Percentiles rank a stretch among this genome's conserved stretches.
phyloP scores from a whole-genome alignment of 64 coral and sea anemone genomes.

The Cladopsammia gracilis region DNA sequence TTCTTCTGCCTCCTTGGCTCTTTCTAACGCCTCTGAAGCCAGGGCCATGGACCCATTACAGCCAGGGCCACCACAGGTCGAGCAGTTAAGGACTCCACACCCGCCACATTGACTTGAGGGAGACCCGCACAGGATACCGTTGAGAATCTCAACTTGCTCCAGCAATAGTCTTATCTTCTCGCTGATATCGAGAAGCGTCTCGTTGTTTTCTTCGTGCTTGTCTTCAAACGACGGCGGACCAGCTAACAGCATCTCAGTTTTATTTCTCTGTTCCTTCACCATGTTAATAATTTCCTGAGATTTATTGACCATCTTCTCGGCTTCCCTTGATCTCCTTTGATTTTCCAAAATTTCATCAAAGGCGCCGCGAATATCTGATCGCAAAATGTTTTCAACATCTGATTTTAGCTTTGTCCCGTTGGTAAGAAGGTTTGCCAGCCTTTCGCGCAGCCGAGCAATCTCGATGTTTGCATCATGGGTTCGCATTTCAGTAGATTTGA shows the following conservation, averaged over 20 bases:
- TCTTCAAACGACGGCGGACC: conserved; percentile 63
- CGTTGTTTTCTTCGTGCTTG: conserved; percentile 36
- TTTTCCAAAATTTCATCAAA: conserved; percentile 79
- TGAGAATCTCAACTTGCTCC: conserved; percentile 66
- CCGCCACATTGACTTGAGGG: conserved; percentile 82
- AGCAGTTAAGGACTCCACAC: conserved; percentile 71
- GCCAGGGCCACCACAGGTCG: conserved; percentile 82
- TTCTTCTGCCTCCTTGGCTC: conserved; percentile 75
- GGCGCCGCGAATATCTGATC: conserved; percentile 59
- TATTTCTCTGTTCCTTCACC: conserved; percentile 28
- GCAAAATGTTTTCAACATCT: conserved; percentile 51
- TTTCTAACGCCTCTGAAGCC: conserved; percentile 61
- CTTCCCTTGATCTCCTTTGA: conserved; percentile 55
- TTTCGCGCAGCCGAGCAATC: conserved; percentile 59
- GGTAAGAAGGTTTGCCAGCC: conserved; percentile 59
- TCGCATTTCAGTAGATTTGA: conserved; percentile 41
- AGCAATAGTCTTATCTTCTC: conserved; percentile 67
- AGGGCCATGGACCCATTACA: conserved; percentile 76
- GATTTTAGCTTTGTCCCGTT: conserved; percentile 60
- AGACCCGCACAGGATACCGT: conserved; percentile 79
- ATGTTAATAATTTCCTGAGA: conserved; percentile 48
- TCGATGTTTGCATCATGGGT: conserved; percentile 63
- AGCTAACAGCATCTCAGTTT: conserved; percentile 23
- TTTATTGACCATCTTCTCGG: conserved; percentile 68
- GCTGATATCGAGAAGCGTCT: conserved; percentile 35